These are phyloP conservation scores for Scaptomyza pallida DNA, from an alignment of 1,140 invertebrate genomes.

Conservation along the genomic window DNA sequence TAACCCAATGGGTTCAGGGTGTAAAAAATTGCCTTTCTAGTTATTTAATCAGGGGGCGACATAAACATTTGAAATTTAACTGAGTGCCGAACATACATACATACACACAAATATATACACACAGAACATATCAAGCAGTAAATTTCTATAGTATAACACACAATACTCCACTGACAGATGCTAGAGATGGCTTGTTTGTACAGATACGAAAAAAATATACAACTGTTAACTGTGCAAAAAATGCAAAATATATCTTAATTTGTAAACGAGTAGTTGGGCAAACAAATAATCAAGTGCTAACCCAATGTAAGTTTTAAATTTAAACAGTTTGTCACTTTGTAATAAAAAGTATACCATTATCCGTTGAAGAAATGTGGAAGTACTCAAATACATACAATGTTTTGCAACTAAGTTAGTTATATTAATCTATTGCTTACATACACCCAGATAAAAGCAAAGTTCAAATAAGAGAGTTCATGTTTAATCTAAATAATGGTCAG, in stretches of 20 bases:
- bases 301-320: constrained; percentile 9
- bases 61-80: constrained; percentile 8
- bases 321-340: constrained; percentile 15
- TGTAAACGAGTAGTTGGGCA: neutral
- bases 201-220: too few relatives aligned
- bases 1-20: too few relatives aligned
- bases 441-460: too few relatives aligned
- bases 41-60: too few relatives aligned
- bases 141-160: constrained; percentile 51
- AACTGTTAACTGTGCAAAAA: constrained; percentile 48
- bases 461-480: too few relatives aligned
- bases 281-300: neutral
- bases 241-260: constrained; percentile 50
- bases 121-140: constrained; percentile 54
- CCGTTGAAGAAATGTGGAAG: neutral
- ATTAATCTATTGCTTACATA: neutral
- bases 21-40: too few relatives aligned
- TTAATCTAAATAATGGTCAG: too few relatives aligned
- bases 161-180: constrained; percentile 33
- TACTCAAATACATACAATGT: neutral
- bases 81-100: constrained; percentile 25
- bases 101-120: constrained; percentile 1
- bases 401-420: neutral
- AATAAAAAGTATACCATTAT: neutral
- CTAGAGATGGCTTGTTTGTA: constrained; percentile 49